Conservation (phyloP, 1,140 invertebrate species). For the Pseudoatta argentina region DNA sequence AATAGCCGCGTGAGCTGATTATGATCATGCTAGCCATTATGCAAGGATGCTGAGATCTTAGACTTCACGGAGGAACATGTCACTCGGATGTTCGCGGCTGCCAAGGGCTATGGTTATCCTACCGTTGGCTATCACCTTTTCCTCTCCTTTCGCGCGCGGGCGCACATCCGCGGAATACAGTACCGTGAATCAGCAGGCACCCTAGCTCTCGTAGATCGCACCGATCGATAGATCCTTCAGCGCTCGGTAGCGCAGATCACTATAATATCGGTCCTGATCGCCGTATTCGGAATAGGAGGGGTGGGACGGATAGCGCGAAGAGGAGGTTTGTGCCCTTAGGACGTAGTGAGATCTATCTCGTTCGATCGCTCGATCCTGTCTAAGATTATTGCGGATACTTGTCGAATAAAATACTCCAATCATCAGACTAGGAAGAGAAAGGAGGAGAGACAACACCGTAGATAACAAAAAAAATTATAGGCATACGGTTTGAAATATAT, state of each 20-base stretch:
- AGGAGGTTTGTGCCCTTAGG: slow-evolving; percentile 52
- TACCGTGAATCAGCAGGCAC: slow-evolving; percentile 68
- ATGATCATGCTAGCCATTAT: slow-evolving; percentile 69
- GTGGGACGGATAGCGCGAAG: slow-evolving; percentile 21
- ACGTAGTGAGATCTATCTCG: slow-evolving; percentile 40
- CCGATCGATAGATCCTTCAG: slow-evolving; percentile 70
- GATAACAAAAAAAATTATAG: background rate
- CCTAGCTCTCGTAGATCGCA: slow-evolving; percentile 67
- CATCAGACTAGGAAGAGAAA: background rate
- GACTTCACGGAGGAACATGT: slow-evolving; percentile 75
- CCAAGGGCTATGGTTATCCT: slow-evolving; percentile 79
- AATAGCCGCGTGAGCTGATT: slow-evolving; percentile 63
- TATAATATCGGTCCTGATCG: slow-evolving; percentile 69
- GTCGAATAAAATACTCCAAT: slow-evolving; percentile 56
- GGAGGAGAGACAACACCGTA: background rate
- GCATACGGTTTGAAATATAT: background rate
- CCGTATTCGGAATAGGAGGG: slow-evolving; percentile 29
- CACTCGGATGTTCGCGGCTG: slow-evolving; percentile 77
- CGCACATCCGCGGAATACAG: slow-evolving; percentile 68
- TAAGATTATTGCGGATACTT: slow-evolving; percentile 31
- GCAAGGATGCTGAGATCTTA: slow-evolving; percentile 68
- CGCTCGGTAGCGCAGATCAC: slow-evolving; percentile 72
- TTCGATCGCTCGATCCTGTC: slow-evolving; percentile 45
- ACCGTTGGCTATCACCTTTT: slow-evolving; percentile 67
- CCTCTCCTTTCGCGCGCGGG: slow-evolving; percentile 55